Evolutionary conservation across 2,888 invertebrate species (phyloP), one percentile per base, ranked within the genome.

Genomic region (Dermolepida albohirtum): DNA sequence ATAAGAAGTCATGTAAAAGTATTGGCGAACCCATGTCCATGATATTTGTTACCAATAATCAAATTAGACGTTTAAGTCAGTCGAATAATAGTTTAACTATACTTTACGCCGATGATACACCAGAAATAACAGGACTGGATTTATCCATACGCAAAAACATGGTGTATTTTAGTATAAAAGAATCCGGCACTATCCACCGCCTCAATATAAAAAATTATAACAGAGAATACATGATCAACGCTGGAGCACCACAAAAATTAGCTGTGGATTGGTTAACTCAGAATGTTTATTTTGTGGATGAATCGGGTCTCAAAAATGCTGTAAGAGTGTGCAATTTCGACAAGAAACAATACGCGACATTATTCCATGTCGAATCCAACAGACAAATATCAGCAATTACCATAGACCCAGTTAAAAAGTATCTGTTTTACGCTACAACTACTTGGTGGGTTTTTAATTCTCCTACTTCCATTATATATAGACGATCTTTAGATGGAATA

Each of bases 231-330:
- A 77, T 87, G 6, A 76, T 79, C 2, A 80, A 83, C 12, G 79
- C 87, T 11, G 87, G 86, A 0, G 80, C 79, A 67, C 87, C 88
- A 0, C 80, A 81, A 49, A 83, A 89, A 81, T 77, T 94, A 43
- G 86, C 90, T 0, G 85, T 92, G 1, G 94, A 94, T 75, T 94
- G 93, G 93, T 81, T 89, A 22, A 89, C 91, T 0, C 86, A 87
- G 10, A 92, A 92, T 76, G 84, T 92, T 0, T 94, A 93, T 79
- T 89, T 89, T 72, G 86, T 88, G 66, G 78, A 82, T 0, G 82
- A 82, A 34, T 79, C 79, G 51, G 80, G 73, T 4, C 55, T 50
- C 10, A 62, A 69, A 0, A 78, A 77, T 67, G 76, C 83, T 0
- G 80, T 83, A 43, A 76, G 74, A 29, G 75, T 82, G 6, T 83